Evolutionary conservation across 2,888 invertebrate genomes (phyloP).

Genomic region (Halictus ligatus): DNA sequence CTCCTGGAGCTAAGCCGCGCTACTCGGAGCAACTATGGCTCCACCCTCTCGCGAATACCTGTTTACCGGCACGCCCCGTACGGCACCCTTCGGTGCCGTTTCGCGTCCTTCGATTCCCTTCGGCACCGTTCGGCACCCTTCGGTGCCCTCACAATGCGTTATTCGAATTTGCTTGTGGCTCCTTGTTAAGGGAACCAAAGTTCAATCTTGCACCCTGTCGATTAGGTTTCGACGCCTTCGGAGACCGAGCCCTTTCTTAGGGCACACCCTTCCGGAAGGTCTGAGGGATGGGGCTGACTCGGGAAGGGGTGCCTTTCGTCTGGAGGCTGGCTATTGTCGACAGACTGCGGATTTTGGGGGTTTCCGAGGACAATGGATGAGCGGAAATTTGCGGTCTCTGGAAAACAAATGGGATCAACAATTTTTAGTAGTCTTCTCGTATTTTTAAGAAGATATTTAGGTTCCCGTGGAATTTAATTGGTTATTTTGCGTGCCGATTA

Average conservation of each 20-base stretch:
- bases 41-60: neutral
- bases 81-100: neutral
- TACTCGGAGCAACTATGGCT: neutral
- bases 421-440: too few relatives aligned
- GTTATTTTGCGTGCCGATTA: too few relatives aligned
- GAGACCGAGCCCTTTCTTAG: neutral
- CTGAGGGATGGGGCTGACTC: too few relatives aligned
- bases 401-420: too few relatives aligned
- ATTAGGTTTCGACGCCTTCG: neutral
- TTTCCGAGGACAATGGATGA: too few relatives aligned
- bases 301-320: too few relatives aligned
- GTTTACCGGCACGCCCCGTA: slow-evolving; percentile 12
- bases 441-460: too few relatives aligned
- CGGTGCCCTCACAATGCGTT: neutral
- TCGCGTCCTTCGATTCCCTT: neutral
- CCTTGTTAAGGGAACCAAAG: neutral
- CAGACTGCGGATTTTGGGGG: too few relatives aligned
- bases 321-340: too few relatives aligned
- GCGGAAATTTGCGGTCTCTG: too few relatives aligned
- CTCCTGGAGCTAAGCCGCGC: slow-evolving; percentile 56
- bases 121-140: neutral
- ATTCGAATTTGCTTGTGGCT: slow-evolving; percentile 12
- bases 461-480: too few relatives aligned
- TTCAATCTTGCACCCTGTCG: neutral
- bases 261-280: too few relatives aligned